A percentile compares a stretch with the other conserved stretches of the same genome.
phyloP scores from a whole-genome alignment of 2,888 invertebrate genomes.

The Helleia helle region DNA sequence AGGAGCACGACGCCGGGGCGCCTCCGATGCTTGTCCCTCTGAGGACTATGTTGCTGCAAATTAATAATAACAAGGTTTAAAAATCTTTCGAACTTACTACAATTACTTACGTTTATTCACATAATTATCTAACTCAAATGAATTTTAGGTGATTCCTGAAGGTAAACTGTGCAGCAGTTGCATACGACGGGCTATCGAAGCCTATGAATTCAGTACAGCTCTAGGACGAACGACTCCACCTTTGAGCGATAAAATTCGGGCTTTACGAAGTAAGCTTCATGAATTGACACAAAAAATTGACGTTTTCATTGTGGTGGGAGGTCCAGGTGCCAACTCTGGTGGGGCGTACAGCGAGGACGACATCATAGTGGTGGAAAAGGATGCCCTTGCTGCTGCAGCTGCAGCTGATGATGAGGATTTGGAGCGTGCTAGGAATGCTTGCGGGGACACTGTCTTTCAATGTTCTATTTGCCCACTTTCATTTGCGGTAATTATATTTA shows the following conservation, averaged over 20 bases:
- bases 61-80: slow-evolving; percentile 53
- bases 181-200: slow-evolving; percentile 43
- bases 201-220: slow-evolving; percentile 46
- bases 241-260: slow-evolving; percentile 56
- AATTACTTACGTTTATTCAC: not conserved
- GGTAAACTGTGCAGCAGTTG: slow-evolving; percentile 47
- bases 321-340: slow-evolving; percentile 34
- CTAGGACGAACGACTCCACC: slow-evolving; percentile 39
- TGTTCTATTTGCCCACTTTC: slow-evolving; percentile 56
- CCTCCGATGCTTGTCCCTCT: slow-evolving; percentile 40
- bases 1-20: slow-evolving; percentile 50
- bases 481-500: slow-evolving; percentile 38
- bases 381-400: slow-evolving; percentile 45
- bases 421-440: slow-evolving; percentile 41
- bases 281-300: slow-evolving; percentile 63
- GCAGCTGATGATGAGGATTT: slow-evolving; percentile 46
- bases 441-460: slow-evolving; percentile 54
- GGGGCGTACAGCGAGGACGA: slow-evolving; percentile 57
- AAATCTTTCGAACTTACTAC: not conserved
- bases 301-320: slow-evolving; percentile 62
- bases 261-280: slow-evolving; percentile 45
- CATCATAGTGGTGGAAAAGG: slow-evolving; percentile 60
- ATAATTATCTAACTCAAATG: not conserved
- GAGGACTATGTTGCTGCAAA: slow-evolving; percentile 51
- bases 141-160: slow-evolving; percentile 45